Percentiles rank a stretch among this genome's conserved stretches.
Conservation (phyloP, 2,113 vertebrate species). For the Alethe castanea region DNA sequence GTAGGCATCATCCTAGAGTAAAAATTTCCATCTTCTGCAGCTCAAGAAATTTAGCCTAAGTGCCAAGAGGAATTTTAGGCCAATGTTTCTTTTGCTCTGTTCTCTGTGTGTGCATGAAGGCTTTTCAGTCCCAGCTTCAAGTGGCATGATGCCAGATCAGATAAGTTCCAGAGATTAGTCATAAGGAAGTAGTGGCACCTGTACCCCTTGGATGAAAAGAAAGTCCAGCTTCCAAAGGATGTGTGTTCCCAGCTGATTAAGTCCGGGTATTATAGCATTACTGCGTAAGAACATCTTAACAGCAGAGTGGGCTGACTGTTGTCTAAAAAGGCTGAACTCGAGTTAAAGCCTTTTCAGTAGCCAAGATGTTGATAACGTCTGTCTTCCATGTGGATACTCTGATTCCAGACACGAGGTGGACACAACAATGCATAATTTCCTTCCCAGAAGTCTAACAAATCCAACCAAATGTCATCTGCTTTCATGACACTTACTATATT, state of each 20-base stretch:
- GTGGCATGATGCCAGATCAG: not conserved
- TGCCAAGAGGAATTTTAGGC: not conserved
- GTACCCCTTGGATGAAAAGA: not conserved
- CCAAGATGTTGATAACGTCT: not conserved
- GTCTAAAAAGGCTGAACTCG: not conserved
- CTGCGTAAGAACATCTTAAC: not conserved
- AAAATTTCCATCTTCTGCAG: not conserved
- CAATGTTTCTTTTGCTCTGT: not conserved
- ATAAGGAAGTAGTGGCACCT: not conserved
- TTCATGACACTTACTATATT: not conserved
- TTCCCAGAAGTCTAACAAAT: not conserved
- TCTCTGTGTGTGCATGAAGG: not conserved
- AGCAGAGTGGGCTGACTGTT: not conserved
- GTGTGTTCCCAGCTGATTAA: not conserved
- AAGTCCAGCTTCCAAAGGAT: not conserved
- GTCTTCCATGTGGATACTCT: not conserved
- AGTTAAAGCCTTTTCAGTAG: not conserved
- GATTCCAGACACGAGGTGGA: not conserved
- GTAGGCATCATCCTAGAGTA: not conserved
- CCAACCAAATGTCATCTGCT: not conserved
- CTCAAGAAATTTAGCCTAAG: not conserved
- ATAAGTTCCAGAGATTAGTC: not conserved
- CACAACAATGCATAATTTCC: fast-evolving
- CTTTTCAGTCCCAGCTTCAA: not conserved
- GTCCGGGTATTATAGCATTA: not conserved